Conservation (phyloP, 1,140 invertebrate species). For the Drosophila rhopaloa region DNA sequence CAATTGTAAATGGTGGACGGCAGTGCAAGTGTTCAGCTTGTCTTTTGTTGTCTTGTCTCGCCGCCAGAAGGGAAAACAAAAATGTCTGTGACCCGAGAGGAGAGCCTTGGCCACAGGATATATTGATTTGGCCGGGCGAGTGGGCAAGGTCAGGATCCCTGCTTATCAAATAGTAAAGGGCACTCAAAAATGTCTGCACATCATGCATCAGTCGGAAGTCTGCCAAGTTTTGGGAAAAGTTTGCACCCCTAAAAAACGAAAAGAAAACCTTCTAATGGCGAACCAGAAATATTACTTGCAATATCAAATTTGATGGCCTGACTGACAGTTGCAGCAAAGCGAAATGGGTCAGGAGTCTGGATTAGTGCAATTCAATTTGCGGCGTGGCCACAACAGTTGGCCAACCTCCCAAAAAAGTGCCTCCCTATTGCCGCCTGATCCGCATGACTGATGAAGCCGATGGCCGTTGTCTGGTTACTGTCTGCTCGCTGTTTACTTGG, state of each 20-base stretch:
- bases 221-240: slow-evolving; percentile 56
- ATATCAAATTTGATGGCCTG: slow-evolving; percentile 75
- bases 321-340: slow-evolving; percentile 63
- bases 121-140: slow-evolving; percentile 30
- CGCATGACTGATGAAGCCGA: slow-evolving; percentile 73
- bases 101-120: background rate
- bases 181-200: slow-evolving; percentile 50
- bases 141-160: slow-evolving; percentile 42
- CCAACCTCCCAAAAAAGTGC: background rate
- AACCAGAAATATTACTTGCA: slow-evolving; percentile 70
- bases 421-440: slow-evolving; percentile 22
- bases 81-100: slow-evolving; percentile 7
- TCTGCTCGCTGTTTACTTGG: slow-evolving; percentile 71
- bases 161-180: slow-evolving; percentile 40
- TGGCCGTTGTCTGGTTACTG: slow-evolving; percentile 82
- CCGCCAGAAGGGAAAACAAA: slow-evolving; percentile 4
- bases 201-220: slow-evolving; percentile 60
- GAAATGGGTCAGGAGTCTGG: slow-evolving; percentile 74
- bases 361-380: slow-evolving; percentile 55
- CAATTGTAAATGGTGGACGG: slow-evolving; percentile 77
- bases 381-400: slow-evolving; percentile 34
- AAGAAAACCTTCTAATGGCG: slow-evolving; percentile 60
- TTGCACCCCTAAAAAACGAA: background rate
- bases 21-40: slow-evolving; percentile 47
- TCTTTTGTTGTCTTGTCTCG: slow-evolving; percentile 44